phyloP scores from a whole-genome alignment of 2,113 vertebrate species.

The Neotoma lepida region DNA sequence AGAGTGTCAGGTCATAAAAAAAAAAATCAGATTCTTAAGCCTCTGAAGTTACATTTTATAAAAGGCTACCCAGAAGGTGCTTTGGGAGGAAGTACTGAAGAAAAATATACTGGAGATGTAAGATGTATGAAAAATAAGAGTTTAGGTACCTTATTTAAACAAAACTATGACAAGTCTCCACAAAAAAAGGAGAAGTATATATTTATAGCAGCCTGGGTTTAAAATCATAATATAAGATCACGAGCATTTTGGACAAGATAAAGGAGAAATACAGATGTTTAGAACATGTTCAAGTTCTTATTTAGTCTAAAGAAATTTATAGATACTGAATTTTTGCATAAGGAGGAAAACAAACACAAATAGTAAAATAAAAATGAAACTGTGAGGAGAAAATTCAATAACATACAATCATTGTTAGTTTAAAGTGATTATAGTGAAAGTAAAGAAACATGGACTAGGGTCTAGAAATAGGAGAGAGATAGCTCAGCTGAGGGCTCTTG shows the following conservation, averaged over 20 bases:
- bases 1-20: background rate
- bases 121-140: background rate
- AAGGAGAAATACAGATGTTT: background rate
- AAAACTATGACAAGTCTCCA: background rate
- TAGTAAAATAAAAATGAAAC: background rate
- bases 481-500: background rate
- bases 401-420: background rate
- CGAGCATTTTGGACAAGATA: background rate
- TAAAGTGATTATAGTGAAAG: background rate
- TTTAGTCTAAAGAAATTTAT: background rate
- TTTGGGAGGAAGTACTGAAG: background rate
- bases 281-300: background rate
- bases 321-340: constrained; percentile 30
- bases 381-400: background rate
- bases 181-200: background rate
- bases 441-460: background rate
- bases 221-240: background rate
- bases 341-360: background rate
- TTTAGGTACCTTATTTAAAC: background rate
- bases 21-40: background rate
- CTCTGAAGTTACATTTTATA: background rate
- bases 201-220: background rate
- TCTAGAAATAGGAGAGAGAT: background rate
- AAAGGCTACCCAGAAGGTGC: background rate
- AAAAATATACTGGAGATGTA: background rate